Evolutionary conservation across 2,113 vertebrate genomes (phyloP).

Genomic region (Austrofundulus limnaeus): DNA sequence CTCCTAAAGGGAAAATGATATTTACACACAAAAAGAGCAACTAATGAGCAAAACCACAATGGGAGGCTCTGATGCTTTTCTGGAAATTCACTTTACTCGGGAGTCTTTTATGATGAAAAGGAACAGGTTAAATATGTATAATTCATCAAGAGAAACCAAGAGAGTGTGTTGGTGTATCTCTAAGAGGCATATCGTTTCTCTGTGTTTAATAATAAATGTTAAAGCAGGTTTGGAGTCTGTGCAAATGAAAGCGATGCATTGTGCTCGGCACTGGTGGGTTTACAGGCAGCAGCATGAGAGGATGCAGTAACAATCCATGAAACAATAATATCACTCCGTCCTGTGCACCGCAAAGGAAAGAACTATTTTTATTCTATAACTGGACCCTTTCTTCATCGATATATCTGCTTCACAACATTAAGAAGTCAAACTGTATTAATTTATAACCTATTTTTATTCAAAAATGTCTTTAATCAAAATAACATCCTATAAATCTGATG

Average conservation of each 20-base stretch:
- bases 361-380: background rate
- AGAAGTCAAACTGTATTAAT: too few species aligned
- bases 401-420: too few species aligned
- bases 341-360: background rate
- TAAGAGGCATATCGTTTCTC: conserved; percentile 58
- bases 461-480: too few species aligned
- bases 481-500: too few species aligned
- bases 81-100: conserved; percentile 7
- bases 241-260: conserved; percentile 37
- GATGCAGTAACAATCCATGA: conserved; percentile 13
- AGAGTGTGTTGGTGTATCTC: conserved; percentile 25
- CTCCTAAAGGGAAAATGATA: background rate
- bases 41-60: conserved; percentile 1
- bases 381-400: background rate
- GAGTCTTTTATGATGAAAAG: conserved; percentile 17
- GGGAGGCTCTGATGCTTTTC: conserved; percentile 1
- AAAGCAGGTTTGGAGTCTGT: conserved; percentile 42
- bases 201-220: conserved; percentile 62
- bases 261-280: background rate
- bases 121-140: conserved; percentile 52
- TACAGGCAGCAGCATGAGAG: background rate
- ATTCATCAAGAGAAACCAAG: conserved; percentile 48
- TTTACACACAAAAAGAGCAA: background rate
- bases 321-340: background rate
- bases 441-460: too few species aligned